Percentiles rank a stretch among this genome's conserved stretches.
phyloP scores from a whole-genome alignment of 2,888 invertebrate species.

The Cotesia congregata region DNA sequence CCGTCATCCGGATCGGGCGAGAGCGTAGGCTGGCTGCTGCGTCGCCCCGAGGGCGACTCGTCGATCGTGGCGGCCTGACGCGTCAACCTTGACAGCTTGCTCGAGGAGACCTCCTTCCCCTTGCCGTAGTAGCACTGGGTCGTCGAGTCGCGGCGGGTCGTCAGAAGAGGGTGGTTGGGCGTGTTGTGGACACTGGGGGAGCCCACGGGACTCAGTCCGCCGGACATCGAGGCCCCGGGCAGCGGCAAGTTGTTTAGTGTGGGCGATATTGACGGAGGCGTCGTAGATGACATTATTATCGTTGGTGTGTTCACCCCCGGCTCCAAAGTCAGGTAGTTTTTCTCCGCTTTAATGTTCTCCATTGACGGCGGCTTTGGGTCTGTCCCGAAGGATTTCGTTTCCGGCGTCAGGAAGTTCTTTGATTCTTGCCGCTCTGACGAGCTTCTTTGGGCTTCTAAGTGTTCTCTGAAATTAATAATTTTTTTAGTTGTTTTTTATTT shows the following conservation, averaged over 20 bases:
- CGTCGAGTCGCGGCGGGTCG: slow-evolving; percentile 83
- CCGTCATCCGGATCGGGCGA: slow-evolving; percentile 83
- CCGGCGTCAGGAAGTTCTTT: slow-evolving; percentile 57
- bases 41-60: slow-evolving; percentile 83
- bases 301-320: slow-evolving; percentile 76
- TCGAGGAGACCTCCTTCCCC: slow-evolving; percentile 65
- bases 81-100: slow-evolving; percentile 79
- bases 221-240: slow-evolving; percentile 73
- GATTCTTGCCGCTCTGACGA: slow-evolving; percentile 58
- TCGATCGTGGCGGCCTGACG: slow-evolving; percentile 92
- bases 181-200: slow-evolving; percentile 70
- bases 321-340: slow-evolving; percentile 55
- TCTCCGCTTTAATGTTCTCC: slow-evolving; percentile 34
- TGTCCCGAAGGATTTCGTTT: slow-evolving; percentile 57
- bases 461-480: slow-evolving; percentile 57
- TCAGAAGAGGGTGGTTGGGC: slow-evolving; percentile 72
- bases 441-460: slow-evolving; percentile 60
- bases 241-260: slow-evolving; percentile 66
- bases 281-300: slow-evolving; percentile 86
- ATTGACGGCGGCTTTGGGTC: slow-evolving; percentile 71
- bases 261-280: slow-evolving; percentile 86
- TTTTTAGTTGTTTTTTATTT: background rate
- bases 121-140: slow-evolving; percentile 74
- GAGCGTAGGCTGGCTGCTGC: slow-evolving; percentile 86
- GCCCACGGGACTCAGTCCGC: slow-evolving; percentile 67